Conservation (phyloP, 2,797 vertebrate genomes). For the Valencia hispanica region DNA sequence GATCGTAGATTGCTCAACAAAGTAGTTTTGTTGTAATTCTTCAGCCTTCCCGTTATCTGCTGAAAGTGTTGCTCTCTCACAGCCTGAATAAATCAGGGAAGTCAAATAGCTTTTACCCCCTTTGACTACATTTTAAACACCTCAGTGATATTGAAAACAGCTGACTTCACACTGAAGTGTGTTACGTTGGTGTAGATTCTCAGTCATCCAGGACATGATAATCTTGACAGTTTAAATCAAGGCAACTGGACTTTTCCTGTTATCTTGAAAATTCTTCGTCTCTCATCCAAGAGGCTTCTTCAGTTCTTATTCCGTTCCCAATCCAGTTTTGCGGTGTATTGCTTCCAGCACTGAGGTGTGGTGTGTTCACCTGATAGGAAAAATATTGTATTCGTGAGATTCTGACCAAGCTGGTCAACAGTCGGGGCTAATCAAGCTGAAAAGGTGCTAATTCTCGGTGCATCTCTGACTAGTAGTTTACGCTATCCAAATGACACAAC, state of each 20-base stretch:
- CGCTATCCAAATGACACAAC: not conserved
- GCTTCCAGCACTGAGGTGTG: not conserved
- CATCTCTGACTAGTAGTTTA: not conserved
- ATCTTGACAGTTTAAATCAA: too few species aligned
- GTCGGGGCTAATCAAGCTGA: not conserved
- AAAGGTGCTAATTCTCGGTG: not conserved
- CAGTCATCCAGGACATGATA: too few species aligned
- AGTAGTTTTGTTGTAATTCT: not conserved
- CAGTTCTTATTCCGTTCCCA: too few species aligned
- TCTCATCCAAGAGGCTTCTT: too few species aligned
- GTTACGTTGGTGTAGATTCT: too few species aligned
- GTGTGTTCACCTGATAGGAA: not conserved
- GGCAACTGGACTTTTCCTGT: too few species aligned
- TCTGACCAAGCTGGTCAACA: not conserved
- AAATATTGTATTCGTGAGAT: not conserved
- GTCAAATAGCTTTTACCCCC: not conserved
- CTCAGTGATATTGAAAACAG: not conserved
- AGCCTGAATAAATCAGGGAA: not conserved
- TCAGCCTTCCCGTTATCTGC: not conserved
- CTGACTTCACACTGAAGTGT: not conserved
- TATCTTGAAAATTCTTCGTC: too few species aligned
- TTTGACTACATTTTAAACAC: not conserved
- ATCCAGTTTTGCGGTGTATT: too few species aligned
- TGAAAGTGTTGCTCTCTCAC: not conserved
- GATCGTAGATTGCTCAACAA: not conserved